Conservation (phyloP, 2,888 invertebrate species). For the Seira musarum region DNA sequence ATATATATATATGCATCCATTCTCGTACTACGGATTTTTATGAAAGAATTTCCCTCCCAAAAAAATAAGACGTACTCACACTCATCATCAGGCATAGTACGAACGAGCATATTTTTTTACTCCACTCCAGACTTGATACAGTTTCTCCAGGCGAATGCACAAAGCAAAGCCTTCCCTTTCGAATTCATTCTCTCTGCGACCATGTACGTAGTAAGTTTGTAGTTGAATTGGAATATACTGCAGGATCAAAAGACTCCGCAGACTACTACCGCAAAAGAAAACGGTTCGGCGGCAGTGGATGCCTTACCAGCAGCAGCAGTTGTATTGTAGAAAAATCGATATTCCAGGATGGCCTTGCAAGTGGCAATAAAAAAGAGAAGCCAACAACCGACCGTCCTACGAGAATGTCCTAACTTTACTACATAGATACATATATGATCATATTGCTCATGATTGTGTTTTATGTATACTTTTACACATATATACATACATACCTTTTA, state of each 20-base stretch:
- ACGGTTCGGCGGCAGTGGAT: no score
- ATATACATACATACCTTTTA: neutral
- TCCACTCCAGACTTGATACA: no score
- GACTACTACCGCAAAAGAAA: no score
- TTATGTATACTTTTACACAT: neutral
- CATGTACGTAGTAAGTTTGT: no score
- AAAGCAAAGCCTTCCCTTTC: no score
- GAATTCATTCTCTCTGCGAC: no score
- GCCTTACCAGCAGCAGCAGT: neutral
- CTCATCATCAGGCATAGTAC: no score
- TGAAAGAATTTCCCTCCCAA: constrained; percentile 7
- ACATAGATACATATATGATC: neutral
- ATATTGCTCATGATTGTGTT: neutral
- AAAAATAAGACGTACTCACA: neutral
- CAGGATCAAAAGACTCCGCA: no score
- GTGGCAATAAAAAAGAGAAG: constrained; percentile 55
- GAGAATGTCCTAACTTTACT: constrained; percentile 28
- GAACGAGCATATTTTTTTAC: no score
- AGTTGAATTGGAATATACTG: no score
- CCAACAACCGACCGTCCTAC: constrained; percentile 50
- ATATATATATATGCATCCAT: no score
- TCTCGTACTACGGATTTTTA: neutral
- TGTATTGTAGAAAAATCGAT: constrained; percentile 36
- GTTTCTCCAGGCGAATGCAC: no score
- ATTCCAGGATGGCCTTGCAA: constrained; percentile 61